Evolutionary conservation across 2,797 vertebrate species (phyloP).

Genomic region (Ctenosaura bakeri): DNA sequence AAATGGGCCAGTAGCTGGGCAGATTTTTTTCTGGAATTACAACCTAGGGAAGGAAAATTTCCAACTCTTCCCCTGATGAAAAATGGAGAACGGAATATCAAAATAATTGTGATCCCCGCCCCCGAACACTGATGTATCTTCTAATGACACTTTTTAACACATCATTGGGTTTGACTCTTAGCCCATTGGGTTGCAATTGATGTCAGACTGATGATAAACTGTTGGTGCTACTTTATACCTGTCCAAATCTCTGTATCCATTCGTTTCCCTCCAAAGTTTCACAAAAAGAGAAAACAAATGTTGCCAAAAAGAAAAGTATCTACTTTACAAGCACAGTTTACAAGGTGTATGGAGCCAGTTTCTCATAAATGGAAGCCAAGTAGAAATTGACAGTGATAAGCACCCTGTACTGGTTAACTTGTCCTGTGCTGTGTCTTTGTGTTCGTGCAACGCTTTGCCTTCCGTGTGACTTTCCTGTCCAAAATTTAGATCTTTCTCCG

Average conservation of each 20-base stretch:
- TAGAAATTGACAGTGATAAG: slow-evolving; percentile 44
- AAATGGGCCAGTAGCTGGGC: background rate
- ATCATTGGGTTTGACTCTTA: background rate
- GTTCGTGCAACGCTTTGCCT: slow-evolving; percentile 53
- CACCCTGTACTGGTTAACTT: slow-evolving; percentile 37
- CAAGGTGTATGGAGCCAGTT: background rate
- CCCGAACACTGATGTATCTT: background rate
- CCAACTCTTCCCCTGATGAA: background rate
- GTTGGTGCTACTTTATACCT: background rate
- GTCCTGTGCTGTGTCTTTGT: slow-evolving; percentile 25
- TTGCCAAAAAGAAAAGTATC: background rate
- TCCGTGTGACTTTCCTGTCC: slow-evolving; percentile 45
- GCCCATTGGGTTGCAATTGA: background rate
- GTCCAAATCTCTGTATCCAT: background rate
- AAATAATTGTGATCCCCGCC: too few species aligned
- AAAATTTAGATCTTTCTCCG: slow-evolving; percentile 53
- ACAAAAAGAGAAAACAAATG: background rate
- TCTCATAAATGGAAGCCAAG: background rate
- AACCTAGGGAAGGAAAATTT: background rate
- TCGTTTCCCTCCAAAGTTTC: background rate
- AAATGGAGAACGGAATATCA: background rate
- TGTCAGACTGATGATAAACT: background rate
- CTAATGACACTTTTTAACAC: background rate
- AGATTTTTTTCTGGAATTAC: background rate
- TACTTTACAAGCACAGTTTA: slow-evolving; percentile 28